Evolutionary conservation across 2,113 vertebrate genomes (phyloP).

Genomic region (Colius striatus): DNA sequence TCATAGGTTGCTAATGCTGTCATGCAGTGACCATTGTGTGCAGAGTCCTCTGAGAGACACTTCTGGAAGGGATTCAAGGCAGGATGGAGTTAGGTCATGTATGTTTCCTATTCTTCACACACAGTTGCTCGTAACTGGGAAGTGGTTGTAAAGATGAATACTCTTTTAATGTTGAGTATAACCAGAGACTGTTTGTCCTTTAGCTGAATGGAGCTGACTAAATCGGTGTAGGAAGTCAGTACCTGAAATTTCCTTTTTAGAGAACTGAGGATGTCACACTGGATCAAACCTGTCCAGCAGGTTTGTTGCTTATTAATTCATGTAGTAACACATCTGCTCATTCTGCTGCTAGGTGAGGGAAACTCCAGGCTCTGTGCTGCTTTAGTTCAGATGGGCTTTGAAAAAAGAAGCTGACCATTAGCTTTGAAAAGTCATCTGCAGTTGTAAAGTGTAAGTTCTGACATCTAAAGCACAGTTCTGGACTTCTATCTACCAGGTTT

Average conservation of each 20-base stretch:
- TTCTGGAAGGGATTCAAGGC: neutral
- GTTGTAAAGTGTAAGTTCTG: neutral
- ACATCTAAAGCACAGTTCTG: neutral
- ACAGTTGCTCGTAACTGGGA: neutral
- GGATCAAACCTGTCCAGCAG: neutral
- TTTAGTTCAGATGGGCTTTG: neutral
- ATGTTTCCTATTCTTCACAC: neutral
- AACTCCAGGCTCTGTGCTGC: neutral
- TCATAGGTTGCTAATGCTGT: neutral
- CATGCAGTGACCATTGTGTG: rapidly evolving
- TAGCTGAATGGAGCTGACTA: neutral
- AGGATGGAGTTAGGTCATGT: neutral
- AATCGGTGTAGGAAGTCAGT: neutral
- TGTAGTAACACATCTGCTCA: neutral
- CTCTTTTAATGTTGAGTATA: neutral
- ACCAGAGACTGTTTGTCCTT: neutral
- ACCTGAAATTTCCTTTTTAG: neutral
- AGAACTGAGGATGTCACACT: neutral
- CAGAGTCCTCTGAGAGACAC: neutral
- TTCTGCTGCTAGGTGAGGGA: neutral
- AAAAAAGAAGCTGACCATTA: neutral
- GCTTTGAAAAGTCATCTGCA: neutral
- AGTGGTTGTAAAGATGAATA: neutral
- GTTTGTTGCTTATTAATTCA: neutral
- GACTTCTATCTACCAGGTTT: neutral